Percentiles rank a stretch among this genome's conserved stretches.
phyloP scores from a whole-genome alignment of 2,888 invertebrate genomes.

The Agrochola litura region DNA sequence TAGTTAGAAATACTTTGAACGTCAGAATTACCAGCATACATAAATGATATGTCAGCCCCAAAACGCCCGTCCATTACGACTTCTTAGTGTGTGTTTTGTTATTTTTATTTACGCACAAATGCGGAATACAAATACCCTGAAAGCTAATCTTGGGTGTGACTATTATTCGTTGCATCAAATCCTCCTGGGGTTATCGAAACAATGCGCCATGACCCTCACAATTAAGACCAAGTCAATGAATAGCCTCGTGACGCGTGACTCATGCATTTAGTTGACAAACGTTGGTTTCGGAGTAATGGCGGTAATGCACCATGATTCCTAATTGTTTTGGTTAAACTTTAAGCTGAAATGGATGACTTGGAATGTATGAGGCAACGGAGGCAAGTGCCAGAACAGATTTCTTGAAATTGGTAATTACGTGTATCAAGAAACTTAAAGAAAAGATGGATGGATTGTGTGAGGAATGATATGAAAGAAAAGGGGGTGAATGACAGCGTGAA shows the following conservation, averaged over 20 bases:
- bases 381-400: not conserved
- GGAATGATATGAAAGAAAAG: no score
- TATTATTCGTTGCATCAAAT: constrained; percentile 22
- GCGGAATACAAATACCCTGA: not conserved
- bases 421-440: not conserved
- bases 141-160: not conserved
- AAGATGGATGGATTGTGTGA: not conserved
- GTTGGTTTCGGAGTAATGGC: constrained; percentile 46
- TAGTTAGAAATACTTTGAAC: not conserved
- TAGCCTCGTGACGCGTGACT: constrained; percentile 53
- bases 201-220: constrained; percentile 70
- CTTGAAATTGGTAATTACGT: not conserved
- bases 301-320: constrained; percentile 53
- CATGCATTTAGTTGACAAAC: constrained; percentile 37
- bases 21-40: not conserved
- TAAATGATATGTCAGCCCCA: not conserved
- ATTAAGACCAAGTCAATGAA: constrained; percentile 65
- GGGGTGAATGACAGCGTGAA: not conserved
- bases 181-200: constrained; percentile 60
- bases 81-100: not conserved
- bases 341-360: constrained; percentile 26
- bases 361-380: not conserved
- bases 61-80: not conserved
- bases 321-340: constrained; percentile 34
- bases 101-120: not conserved